Percentiles rank a stretch among this genome's conserved stretches.
These are phyloP conservation scores for Notarius lentiginosus DNA, from an alignment of 2,113 vertebrate species.

Conservation along the genomic window DNA sequence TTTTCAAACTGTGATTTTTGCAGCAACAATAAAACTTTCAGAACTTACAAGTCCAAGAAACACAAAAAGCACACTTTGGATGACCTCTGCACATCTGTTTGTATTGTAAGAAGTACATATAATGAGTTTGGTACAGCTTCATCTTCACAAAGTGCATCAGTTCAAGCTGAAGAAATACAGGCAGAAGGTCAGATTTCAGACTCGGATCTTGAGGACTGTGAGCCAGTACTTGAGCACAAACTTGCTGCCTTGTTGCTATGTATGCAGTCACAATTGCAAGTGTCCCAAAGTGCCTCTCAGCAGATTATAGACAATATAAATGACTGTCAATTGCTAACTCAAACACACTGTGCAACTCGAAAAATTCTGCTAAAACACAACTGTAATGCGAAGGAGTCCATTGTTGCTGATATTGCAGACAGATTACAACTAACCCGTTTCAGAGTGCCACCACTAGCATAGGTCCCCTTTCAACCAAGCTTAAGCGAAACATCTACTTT, in stretches of 20 bases:
- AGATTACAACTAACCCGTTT: constrained; percentile 31
- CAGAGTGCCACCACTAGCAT: constrained; percentile 19
- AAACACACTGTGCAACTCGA: no score
- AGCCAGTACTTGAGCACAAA: neutral
- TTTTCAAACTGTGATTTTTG: constrained; percentile 38
- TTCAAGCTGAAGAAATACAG: constrained; percentile 32
- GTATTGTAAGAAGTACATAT: constrained; percentile 25
- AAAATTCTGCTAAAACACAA: no score
- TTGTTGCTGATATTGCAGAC: constrained; percentile 1
- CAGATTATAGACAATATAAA: no score
- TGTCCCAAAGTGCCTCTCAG: no score
- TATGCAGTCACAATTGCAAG: no score
- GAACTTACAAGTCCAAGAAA: constrained; percentile 40
- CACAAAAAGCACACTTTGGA: constrained; percentile 33
- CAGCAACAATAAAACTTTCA: constrained; percentile 36
- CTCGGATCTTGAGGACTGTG: constrained; percentile 6
- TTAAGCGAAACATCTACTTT: constrained; percentile 30
- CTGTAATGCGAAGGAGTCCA: neutral
- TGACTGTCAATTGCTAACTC: no score
- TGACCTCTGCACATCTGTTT: constrained; percentile 29
- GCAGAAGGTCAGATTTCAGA: constrained; percentile 22
- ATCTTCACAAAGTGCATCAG: constrained; percentile 2
- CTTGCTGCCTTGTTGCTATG: no score
- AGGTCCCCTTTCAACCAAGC: neutral
- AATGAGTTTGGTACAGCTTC: constrained; percentile 19